These are phyloP conservation scores for Galleria mellonella DNA, from an alignment of 1,140 invertebrate genomes.

Conservation along the genomic window DNA sequence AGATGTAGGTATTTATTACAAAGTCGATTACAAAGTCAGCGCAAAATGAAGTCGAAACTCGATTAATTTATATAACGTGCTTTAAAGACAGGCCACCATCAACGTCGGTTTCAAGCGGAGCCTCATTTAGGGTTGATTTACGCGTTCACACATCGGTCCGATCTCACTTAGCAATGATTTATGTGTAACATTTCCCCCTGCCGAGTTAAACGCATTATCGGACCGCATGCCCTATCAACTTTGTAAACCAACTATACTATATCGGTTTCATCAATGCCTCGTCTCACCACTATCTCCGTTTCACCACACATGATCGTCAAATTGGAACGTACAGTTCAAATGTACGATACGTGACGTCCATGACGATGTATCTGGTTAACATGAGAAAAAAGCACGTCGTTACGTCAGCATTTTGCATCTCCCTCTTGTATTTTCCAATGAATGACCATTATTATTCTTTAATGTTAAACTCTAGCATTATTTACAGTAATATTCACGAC, in stretches of 20 bases:
- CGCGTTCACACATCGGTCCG: constrained; percentile 65
- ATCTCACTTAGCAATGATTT: constrained; percentile 73
- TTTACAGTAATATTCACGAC: no score
- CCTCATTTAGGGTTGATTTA: constrained; percentile 70
- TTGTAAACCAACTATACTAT: constrained; percentile 31
- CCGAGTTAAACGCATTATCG: constrained; percentile 65
- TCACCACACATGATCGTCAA: constrained; percentile 5
- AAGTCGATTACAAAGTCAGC: no score
- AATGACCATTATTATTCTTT: no score
- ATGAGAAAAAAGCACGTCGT: no score
- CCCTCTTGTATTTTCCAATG: no score
- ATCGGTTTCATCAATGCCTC: no score
- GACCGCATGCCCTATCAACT: constrained; percentile 66
- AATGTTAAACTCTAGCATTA: no score
- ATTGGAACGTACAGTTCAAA: no score
- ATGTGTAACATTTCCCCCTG: constrained; percentile 57
- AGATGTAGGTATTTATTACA: no score
- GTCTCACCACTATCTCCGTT: constrained; percentile 18
- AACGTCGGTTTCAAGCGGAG: constrained; percentile 24
- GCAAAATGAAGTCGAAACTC: background rate
- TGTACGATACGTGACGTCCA: no score
- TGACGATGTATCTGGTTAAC: no score
- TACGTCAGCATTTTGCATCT: no score
- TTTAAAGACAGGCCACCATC: constrained; percentile 35
- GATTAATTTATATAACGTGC: constrained; percentile 32